Evolutionary conservation across 2,113 vertebrate species (phyloP), one percentile per base, ranked within the genome.

Genomic region (Lampris incognitus): DNA sequence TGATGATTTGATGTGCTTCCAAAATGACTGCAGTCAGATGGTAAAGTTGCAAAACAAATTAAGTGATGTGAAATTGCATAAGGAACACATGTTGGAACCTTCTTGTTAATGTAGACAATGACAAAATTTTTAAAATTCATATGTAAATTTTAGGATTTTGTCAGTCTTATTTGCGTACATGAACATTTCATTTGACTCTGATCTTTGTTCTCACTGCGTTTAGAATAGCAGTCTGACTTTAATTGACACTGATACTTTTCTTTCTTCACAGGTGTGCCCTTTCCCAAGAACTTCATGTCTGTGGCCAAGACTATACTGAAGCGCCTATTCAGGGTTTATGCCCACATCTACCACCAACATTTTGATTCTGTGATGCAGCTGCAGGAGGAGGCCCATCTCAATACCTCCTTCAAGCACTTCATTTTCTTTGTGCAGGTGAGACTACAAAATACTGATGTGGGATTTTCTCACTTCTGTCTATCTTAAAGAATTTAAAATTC

Each of bases 401-500:
- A 99, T 94, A 98, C 97, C 85, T 99, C 97, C 90, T 99, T 99
- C 93, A 98, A 99, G 93, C 97, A 98, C 94, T 99, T 99, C 92
- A 99, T 99, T 90, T 99, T 98, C 94, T 99, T 99, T 3, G 97
- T 99, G 89, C 97, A 99, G 96, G 97, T 98, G 52, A 76, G 80
- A 64, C 48, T 13, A 42, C 59, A 3, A 6, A 4, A 38, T 9
- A 4, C 41, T 3, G 64, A 0, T 40, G 13, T 36, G 46, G 3
- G 1, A 1, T 58, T 51, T 42, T 36, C 59, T 49, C 57, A 36
- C 66, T 40, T 42, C 9, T 51, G 5, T 72, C 0, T 3, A 38
- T 6, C 50, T 3, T 6, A 40, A 5, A 58, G 13, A 66, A 24
- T 11, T 41, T 40, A 39, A 39, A 1, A 54, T 42, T 38, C 11